A percentile compares a stretch with the other conserved stretches of the same genome.
Evolutionary conservation across 2,113 vertebrate genomes (phyloP).

Genomic region (Vombatus ursinus): DNA sequence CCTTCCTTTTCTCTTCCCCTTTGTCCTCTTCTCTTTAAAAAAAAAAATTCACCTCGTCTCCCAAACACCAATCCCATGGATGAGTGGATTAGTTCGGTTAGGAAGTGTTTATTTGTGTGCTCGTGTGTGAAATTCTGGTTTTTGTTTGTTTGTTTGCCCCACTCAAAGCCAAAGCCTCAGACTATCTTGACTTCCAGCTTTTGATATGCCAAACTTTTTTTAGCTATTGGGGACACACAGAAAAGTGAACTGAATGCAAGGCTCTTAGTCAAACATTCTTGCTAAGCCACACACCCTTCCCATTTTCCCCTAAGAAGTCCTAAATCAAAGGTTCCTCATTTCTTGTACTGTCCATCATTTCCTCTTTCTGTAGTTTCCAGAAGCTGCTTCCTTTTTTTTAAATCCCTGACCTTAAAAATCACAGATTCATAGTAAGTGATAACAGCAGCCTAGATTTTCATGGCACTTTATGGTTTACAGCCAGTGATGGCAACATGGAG

Average conservation of each 20-base stretch:
- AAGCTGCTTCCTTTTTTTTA: not conserved
- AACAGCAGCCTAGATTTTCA: not conserved
- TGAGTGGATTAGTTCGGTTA: not conserved
- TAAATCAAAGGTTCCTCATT: slow-evolving; percentile 31
- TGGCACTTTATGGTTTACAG: not conserved
- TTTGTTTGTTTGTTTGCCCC: not conserved
- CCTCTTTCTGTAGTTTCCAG: slow-evolving; percentile 62
- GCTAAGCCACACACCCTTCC: slow-evolving; percentile 26
- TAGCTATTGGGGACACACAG: not conserved
- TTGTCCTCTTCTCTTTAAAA: not conserved
- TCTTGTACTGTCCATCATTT: not conserved
- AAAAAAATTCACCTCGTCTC: not conserved
- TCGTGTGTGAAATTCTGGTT: not conserved
- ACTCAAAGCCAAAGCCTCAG: not conserved
- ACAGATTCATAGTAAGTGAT: not conserved
- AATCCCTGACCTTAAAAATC: not conserved
- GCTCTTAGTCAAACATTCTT: not conserved
- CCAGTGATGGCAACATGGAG: not conserved
- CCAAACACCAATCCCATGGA: not conserved
- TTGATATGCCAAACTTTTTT: not conserved
- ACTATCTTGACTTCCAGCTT: not conserved
- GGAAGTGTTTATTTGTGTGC: not conserved
- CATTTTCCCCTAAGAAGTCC: slow-evolving; percentile 30
- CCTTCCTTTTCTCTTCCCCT: slow-evolving; percentile 73
- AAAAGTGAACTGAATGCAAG: slow-evolving; percentile 24